phyloP scores from a whole-genome alignment of 2,888 invertebrate species.

The Agrotis segetum region DNA sequence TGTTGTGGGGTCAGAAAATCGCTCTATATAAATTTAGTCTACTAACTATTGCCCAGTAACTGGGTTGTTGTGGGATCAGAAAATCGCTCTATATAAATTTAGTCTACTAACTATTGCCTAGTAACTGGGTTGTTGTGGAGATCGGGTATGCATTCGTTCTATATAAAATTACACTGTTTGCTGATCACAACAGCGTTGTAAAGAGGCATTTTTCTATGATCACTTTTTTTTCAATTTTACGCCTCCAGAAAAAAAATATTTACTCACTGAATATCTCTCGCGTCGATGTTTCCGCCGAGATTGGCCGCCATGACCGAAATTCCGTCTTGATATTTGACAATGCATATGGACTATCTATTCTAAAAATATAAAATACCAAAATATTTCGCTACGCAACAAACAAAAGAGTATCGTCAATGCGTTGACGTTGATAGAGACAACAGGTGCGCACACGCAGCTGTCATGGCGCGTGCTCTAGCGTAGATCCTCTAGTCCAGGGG shows the following conservation, averaged over 20 bases:
- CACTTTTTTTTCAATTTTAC: background rate
- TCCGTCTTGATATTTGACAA: background rate
- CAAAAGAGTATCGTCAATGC: slow-evolving; percentile 23
- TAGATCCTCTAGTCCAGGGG: slow-evolving; percentile 67
- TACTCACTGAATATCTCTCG: background rate
- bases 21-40: too few species aligned
- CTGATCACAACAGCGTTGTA: too few species aligned
- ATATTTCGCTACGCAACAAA: slow-evolving; percentile 6
- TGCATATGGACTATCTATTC: background rate
- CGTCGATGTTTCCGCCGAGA: background rate
- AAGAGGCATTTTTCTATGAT: too few species aligned
- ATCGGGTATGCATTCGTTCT: background rate
- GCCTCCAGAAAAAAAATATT: background rate
- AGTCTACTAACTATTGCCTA: too few species aligned
- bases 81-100: too few species aligned
- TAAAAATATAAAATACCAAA: background rate
- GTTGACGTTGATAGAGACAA: slow-evolving; percentile 37
- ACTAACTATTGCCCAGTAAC: too few species aligned
- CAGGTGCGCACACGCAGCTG: slow-evolving; percentile 77
- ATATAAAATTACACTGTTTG: too few species aligned
- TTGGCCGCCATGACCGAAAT: background rate
- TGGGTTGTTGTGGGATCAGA: too few species aligned
- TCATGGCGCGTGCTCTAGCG: slow-evolving; percentile 73
- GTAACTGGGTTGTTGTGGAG: background rate
- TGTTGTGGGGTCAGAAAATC: too few species aligned